Evolutionary conservation across 2,113 vertebrate species (phyloP).

Genomic region (Sebastes schlegelii): DNA sequence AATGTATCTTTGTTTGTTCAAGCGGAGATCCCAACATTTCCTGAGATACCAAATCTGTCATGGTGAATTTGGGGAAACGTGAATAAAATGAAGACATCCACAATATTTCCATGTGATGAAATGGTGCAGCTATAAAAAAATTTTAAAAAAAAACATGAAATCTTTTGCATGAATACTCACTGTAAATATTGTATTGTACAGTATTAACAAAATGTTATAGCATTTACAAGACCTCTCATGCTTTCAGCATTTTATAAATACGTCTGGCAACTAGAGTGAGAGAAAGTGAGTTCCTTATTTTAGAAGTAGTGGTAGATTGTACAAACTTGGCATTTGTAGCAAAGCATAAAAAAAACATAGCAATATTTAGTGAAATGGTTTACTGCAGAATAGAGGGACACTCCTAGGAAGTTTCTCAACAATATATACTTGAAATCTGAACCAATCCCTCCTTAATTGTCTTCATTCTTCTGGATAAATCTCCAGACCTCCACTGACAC

Average conservation of each 20-base stretch:
- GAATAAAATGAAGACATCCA: too few species aligned
- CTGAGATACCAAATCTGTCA: not conserved
- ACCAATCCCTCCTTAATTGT: not conserved
- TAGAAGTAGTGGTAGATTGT: not conserved
- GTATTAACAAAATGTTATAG: not conserved
- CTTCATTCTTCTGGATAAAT: not conserved
- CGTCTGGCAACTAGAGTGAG: not conserved
- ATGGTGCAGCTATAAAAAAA: too few species aligned
- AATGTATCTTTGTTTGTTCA: not conserved
- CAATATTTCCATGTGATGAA: too few species aligned
- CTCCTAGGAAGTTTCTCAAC: not conserved
- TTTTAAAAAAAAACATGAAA: not conserved
- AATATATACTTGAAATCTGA: not conserved
- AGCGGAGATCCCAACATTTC: not conserved
- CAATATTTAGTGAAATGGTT: not conserved
- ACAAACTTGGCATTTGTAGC: not conserved
- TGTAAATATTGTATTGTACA: not conserved
- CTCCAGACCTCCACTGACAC: slow-evolving; percentile 4
- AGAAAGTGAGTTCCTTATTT: not conserved
- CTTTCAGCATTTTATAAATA: slow-evolving; percentile 1
- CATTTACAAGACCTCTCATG: not conserved
- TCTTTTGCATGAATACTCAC: not conserved
- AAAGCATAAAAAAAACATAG: not conserved
- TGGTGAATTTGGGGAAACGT: too few species aligned
- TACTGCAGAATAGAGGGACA: too few species aligned